Evolutionary conservation across 2,113 vertebrate species (phyloP).

Genomic region (Notiomystis cincta): DNA sequence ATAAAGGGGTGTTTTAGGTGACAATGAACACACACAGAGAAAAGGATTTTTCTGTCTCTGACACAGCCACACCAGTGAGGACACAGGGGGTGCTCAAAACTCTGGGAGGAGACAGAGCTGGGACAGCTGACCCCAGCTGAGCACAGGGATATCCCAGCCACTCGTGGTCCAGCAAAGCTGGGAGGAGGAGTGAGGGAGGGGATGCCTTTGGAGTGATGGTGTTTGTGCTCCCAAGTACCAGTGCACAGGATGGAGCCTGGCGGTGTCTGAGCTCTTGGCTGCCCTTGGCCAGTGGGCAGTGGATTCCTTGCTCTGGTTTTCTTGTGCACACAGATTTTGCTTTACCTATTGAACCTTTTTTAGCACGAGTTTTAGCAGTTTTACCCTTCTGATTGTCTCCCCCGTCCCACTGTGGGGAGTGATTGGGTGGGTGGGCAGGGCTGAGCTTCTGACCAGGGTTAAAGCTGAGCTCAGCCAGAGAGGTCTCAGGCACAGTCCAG

Average conservation of each 20-base stretch:
- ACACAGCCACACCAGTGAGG: accelerated
- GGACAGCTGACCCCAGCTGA: not conserved
- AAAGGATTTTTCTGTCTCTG: not conserved
- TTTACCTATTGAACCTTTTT: not conserved
- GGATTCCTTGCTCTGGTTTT: not conserved
- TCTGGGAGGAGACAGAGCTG: not conserved
- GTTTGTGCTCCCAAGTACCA: too few species aligned
- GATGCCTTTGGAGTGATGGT: too few species aligned
- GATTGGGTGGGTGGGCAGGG: not conserved
- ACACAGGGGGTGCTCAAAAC: not conserved
- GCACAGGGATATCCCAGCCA: not conserved
- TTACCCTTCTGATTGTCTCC: not conserved
- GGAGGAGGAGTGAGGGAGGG: not conserved
- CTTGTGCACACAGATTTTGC: too few species aligned
- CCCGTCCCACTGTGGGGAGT: not conserved
- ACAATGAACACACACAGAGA: not conserved
- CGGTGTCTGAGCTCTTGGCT: not conserved
- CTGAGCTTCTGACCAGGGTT: not conserved
- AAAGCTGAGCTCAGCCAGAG: not conserved
- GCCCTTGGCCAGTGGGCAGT: not conserved
- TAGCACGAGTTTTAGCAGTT: not conserved
- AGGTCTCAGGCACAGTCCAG: not conserved
- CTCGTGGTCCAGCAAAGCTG: not conserved
- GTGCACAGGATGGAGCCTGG: not conserved
- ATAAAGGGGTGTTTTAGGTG: not conserved